phyloP scores from a whole-genome alignment of 1,140 invertebrate genomes.

The Drosophila teissieri region DNA sequence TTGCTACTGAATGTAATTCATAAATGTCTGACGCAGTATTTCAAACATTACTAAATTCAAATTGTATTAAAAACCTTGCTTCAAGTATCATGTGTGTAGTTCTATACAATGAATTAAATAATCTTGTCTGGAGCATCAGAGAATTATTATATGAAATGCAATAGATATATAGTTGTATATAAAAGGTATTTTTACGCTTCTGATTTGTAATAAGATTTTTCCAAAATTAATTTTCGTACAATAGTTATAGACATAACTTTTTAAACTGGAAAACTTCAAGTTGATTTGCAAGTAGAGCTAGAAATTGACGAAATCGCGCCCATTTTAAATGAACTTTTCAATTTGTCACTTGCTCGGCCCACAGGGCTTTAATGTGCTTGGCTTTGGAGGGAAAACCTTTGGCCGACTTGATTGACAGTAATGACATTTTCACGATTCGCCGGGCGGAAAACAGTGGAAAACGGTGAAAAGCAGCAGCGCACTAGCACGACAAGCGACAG shows the following conservation, averaged over 20 bases:
- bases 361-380: slow-evolving; percentile 64
- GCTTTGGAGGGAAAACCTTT: slow-evolving; percentile 55
- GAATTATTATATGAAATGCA: too few relatives aligned
- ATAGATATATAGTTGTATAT: too few relatives aligned
- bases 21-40: too few relatives aligned
- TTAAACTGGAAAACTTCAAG: not conserved
- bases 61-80: too few relatives aligned
- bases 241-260: too few relatives aligned
- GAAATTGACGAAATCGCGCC: not conserved
- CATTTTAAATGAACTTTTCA: slow-evolving; percentile 47
- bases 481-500: slow-evolving; percentile 68
- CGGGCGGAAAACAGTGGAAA: slow-evolving; percentile 78
- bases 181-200: too few relatives aligned
- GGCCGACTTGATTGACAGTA: slow-evolving; percentile 75
- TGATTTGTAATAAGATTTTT: too few relatives aligned
- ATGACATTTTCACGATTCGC: slow-evolving; percentile 80
- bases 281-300: too few relatives aligned
- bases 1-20: not conserved
- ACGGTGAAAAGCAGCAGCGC: slow-evolving; percentile 74
- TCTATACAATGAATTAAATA: too few relatives aligned
- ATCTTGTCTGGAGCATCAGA: too few relatives aligned
- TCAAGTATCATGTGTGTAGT: too few relatives aligned
- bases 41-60: not conserved
- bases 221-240: too few relatives aligned
- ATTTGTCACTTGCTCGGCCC: slow-evolving; percentile 44